Conservation (phyloP, 1,140 invertebrate species). For the Drosophila sproati region DNA sequence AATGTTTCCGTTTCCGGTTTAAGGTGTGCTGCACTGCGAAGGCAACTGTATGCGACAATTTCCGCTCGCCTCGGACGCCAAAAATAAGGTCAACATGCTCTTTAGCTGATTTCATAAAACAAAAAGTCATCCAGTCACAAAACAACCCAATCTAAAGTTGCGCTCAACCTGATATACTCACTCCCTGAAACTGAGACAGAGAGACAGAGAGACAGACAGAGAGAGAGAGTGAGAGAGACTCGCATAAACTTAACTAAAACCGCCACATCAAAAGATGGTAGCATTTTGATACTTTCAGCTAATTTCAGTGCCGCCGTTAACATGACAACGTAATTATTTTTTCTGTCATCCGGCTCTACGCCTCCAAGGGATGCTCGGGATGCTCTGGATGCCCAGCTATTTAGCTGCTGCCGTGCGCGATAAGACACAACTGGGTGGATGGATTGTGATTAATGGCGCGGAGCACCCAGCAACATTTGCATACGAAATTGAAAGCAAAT, state of each 20-base stretch:
- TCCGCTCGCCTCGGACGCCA: constrained; percentile 40
- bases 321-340: constrained; percentile 83
- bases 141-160: constrained; percentile 19
- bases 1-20: constrained; percentile 82
- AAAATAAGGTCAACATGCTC: constrained; percentile 69
- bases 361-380: constrained; percentile 35
- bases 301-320: constrained; percentile 76
- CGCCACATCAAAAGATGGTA: constrained; percentile 70
- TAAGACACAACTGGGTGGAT: constrained; percentile 20
- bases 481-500: constrained; percentile 81
- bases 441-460: constrained; percentile 63
- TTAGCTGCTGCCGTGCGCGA: constrained; percentile 7
- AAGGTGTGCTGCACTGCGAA: constrained; percentile 62
- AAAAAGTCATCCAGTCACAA: constrained; percentile 30
- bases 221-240: not conserved
- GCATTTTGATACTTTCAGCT: constrained; percentile 72
- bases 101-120: constrained; percentile 63
- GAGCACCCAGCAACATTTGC: constrained; percentile 61
- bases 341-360: constrained; percentile 41
- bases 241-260: not conserved
- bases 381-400: too few relatives aligned
- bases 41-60: constrained; percentile 66
- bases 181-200: not conserved
- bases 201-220: not conserved
- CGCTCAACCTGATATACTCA: not conserved